Base-by-base conservation (phyloP, 2,113 vertebrate species). In the Diadophis punctatus region DNA sequence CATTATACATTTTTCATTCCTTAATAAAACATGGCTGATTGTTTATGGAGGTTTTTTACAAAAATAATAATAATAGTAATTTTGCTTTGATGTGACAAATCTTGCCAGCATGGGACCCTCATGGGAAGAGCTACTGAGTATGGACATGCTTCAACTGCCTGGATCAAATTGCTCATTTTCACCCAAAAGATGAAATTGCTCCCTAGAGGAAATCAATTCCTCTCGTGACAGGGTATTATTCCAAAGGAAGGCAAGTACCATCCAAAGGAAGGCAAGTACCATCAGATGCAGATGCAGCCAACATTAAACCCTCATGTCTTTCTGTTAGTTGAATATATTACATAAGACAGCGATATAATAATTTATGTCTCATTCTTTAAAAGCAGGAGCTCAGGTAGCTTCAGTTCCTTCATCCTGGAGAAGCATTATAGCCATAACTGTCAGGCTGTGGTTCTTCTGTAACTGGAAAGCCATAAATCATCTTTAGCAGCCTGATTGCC, bases 51-150 rank as follows among this genome's bases (percentile, higher is more conserved):
- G n/a, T n/a, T n/a, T n/a, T n/a, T n/a, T n/a, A n/a, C n/a, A n/a
- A n/a, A n/a, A n/a, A n/a, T n/a, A n/a, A n/a, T n/a, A 48, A 48
- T 48, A 48, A 84, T 87, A 90, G 68, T 88, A 90, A 90, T 86
- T 90, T 11, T 56, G 58, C 60, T 89, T 90, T 34, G 49, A 63
- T 92, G 88, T 95, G 74, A 92, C 86, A 92, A 39, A 88, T 93
- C 16, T 89, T 55, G 49, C 30, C 87, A 86, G 92, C 86, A 68
- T 34, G 34, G 86, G 2, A 7, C 90, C 4, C 90, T 27, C 51
- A n/a, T 92, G 87, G 52, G 68, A 34, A n/a, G 8, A 89, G 90
- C 55, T 39, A 8, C 60, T 93, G 91, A 88, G 48, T 89, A 88
- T 30, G 3, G 87, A 53, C 88, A 84, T 90, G 90, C 87, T 49